Base-by-base conservation (phyloP, 2,888 invertebrate genomes). In the Acronicta aceris region DNA sequence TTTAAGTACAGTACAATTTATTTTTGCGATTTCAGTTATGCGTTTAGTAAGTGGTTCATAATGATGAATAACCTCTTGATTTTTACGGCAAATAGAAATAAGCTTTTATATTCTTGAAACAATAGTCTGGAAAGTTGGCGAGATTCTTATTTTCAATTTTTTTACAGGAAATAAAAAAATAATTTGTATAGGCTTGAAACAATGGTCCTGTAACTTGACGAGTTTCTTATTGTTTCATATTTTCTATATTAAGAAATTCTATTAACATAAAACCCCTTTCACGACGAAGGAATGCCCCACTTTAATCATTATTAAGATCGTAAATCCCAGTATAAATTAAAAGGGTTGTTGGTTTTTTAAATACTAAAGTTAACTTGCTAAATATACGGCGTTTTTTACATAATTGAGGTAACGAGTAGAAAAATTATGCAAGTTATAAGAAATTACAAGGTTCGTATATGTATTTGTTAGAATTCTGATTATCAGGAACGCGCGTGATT, bases 301-400 rank as follows among this genome's bases (percentile, higher is more conserved):
- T 70, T 55, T 56, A 59, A 71, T 74, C 49, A 70, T 57, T 33
- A 54, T 53, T 70, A 61, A 71, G 59, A 56, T 52, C 43, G 33
- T 66, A 66, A 66, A 63, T 75, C 62, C 47, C 27, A 55, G 57
- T 57, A 71, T 73, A 67, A 75, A 63, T 71, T 65, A 42, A 60
- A 62, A 58, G 41, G 54, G 47, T 43, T 52, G 50, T 8, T 33
- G 51, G 30, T 46, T 53, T 55, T 46, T 49, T 55, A 43, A 59
- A 56, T 17, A 50, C 36, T 40, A 50, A 55, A 40, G 38, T 53
- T 25, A 2, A 16, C 30, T 27, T 10, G 42, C 46, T 48, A 53
- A 15, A 36, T 12, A 16, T 36, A 25, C 33, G 25, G 9, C 27
- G 9, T 40, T 36, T 17, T 50, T 33, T 49, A 36, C 51, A 21